A percentile compares a stretch with the other conserved stretches of the same genome.
These are phyloP conservation scores for Casuarius casuarius DNA, from an alignment of 2,113 vertebrate species.

Conservation along the genomic window DNA sequence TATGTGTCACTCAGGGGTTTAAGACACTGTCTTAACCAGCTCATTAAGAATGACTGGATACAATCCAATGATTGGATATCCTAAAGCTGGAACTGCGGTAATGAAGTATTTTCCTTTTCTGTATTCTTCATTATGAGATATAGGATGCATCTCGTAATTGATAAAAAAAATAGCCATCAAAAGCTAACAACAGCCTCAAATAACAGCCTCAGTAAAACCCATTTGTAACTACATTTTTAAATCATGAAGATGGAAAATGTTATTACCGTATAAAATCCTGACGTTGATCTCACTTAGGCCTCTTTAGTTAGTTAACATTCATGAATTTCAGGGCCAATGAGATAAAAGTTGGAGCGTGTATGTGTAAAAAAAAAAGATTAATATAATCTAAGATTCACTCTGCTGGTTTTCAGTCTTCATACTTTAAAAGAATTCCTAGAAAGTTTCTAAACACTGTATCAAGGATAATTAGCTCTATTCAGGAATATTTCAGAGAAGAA, in stretches of 20 bases:
- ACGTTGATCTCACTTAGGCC: background rate
- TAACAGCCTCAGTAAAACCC: constrained; percentile 14
- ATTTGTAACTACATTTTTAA: constrained; percentile 52
- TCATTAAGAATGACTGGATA: background rate
- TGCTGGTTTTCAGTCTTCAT: background rate
- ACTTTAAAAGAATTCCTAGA: constrained; percentile 2
- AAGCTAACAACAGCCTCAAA: constrained; percentile 44
- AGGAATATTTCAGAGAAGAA: constrained; percentile 16
- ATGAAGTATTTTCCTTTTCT: background rate
- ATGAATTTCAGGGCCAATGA: background rate
- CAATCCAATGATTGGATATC: background rate
- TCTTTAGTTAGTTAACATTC: background rate
- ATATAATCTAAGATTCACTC: background rate
- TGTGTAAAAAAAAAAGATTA: background rate
- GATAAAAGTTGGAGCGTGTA: background rate
- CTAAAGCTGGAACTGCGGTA: background rate
- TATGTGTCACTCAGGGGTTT: background rate
- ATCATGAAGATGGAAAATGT: background rate
- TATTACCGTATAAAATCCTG: background rate
- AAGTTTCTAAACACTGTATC: constrained; percentile 36
- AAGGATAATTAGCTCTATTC: constrained; percentile 41
- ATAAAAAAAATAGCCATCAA: background rate
- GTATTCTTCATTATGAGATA: background rate
- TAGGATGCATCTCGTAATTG: background rate
- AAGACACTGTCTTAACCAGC: background rate